A percentile compares a stretch with the other conserved stretches of the same genome.
phyloP scores from a whole-genome alignment of 2,888 invertebrate genomes.

The Penaeus monodon region DNA sequence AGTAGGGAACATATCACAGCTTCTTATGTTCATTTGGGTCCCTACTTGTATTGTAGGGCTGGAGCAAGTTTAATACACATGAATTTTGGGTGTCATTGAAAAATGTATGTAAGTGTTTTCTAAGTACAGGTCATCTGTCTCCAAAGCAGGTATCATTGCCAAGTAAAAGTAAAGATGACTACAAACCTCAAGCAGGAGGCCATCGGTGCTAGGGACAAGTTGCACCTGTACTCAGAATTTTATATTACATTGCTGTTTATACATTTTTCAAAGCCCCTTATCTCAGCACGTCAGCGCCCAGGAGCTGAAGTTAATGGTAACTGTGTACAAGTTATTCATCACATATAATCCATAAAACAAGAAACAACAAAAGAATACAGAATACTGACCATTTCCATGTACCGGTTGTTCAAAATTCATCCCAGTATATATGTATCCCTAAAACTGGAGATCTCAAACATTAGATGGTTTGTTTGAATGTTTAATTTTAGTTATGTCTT shows the following conservation, averaged over 20 bases:
- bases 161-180: not conserved
- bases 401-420: not conserved
- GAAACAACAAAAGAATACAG: not conserved
- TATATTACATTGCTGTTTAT: not conserved
- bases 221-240: too few species aligned
- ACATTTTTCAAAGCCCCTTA: slow-evolving; percentile 22
- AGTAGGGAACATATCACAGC: slow-evolving; percentile 55
- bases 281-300: slow-evolving; percentile 54
- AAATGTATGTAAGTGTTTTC: slow-evolving; percentile 19
- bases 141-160: not conserved
- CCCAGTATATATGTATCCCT: slow-evolving; percentile 5
- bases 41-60: slow-evolving; percentile 17
- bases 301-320: slow-evolving; percentile 21
- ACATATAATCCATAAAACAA: slow-evolving; percentile 24
- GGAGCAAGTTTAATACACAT: slow-evolving; percentile 6
- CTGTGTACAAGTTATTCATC: slow-evolving; percentile 18
- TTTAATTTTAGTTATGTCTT: slow-evolving; percentile 40
- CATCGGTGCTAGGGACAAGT: not conserved
- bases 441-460: slow-evolving; percentile 44
- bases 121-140: not conserved
- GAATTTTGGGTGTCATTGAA: slow-evolving; percentile 28
- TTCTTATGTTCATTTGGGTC: slow-evolving; percentile 36
- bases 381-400: not conserved
- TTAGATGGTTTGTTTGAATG: slow-evolving; percentile 22
- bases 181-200: not conserved